phyloP scores from a whole-genome alignment of 2,888 invertebrate species.

The Abscondita cerata region DNA sequence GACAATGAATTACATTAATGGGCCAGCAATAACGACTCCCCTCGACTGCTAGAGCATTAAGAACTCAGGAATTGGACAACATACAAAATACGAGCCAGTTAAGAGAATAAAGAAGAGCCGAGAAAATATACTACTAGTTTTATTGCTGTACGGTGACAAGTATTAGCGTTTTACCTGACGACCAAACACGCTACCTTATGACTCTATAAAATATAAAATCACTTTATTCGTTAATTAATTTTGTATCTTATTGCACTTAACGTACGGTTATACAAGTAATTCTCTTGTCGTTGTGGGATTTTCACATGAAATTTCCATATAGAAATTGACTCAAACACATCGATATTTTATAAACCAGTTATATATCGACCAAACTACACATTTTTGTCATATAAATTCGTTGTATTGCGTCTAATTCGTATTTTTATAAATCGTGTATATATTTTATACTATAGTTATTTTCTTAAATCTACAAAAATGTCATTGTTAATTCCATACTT shows the following conservation, averaged over 20 bases:
- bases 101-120: conserved; percentile 58
- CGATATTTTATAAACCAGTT: not conserved
- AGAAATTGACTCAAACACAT: not conserved
- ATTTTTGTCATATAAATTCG: not conserved
- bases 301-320: not conserved
- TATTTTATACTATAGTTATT: too few relatives aligned
- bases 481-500: too few relatives aligned
- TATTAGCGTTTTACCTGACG: conserved; percentile 57
- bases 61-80: conserved; percentile 57
- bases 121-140: conserved; percentile 56
- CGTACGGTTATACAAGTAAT: not conserved
- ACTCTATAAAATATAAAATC: conserved; percentile 55
- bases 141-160: conserved; percentile 56
- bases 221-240: conserved; percentile 58
- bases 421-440: too few relatives aligned
- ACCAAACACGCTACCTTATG: conserved; percentile 53
- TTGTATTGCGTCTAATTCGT: too few relatives aligned
- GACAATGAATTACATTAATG: conserved; percentile 60
- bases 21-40: conserved; percentile 54
- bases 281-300: not conserved
- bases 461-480: too few relatives aligned
- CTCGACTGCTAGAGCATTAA: conserved; percentile 56
- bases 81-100: conserved; percentile 58
- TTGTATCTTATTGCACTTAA: conserved; percentile 51
- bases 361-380: not conserved